phyloP scores from a whole-genome alignment of 92 coral and sea anemone species.

The Plumapathes pennacea region DNA sequence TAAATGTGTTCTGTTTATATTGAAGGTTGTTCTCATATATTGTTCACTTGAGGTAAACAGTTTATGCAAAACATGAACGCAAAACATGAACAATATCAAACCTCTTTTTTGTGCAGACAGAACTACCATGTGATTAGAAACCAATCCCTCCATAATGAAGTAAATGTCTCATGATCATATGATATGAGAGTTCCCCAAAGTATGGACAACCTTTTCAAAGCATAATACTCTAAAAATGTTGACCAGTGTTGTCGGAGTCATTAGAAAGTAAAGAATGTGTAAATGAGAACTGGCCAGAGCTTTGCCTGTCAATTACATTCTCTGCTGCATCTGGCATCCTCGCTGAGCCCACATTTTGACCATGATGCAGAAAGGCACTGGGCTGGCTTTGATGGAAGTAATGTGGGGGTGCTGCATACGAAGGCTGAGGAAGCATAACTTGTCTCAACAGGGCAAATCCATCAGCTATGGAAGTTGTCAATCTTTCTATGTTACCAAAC shows the following conservation, averaged over 20 bases:
- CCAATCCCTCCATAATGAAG: no score
- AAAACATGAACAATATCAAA: no score
- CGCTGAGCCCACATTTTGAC: constrained; percentile 7
- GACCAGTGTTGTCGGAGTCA: constrained; percentile 2
- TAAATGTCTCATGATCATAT: no score
- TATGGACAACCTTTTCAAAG: no score
- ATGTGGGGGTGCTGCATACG: constrained; percentile 3
- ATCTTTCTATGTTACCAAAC: constrained; percentile 32
- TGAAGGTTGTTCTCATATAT: no score
- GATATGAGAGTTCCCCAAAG: no score
- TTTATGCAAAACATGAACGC: no score
- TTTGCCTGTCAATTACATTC: neutral
- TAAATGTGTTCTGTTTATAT: no score
- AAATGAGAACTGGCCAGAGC: constrained; percentile 4
- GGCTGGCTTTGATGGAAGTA: constrained; percentile 6
- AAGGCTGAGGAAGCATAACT: constrained; percentile 35
- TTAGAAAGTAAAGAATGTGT: constrained; percentile 2
- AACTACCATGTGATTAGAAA: no score
- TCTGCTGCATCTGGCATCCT: constrained; percentile 1
- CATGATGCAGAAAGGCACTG: constrained; percentile 7
- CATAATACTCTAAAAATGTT: neutral
- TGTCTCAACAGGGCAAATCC: constrained; percentile 54
- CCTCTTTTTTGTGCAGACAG: no score
- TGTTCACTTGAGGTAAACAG: no score
- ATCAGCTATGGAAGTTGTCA: constrained; percentile 52